Conservation (phyloP, 2,888 invertebrate genomes). For the Tenthredo amoena region DNA sequence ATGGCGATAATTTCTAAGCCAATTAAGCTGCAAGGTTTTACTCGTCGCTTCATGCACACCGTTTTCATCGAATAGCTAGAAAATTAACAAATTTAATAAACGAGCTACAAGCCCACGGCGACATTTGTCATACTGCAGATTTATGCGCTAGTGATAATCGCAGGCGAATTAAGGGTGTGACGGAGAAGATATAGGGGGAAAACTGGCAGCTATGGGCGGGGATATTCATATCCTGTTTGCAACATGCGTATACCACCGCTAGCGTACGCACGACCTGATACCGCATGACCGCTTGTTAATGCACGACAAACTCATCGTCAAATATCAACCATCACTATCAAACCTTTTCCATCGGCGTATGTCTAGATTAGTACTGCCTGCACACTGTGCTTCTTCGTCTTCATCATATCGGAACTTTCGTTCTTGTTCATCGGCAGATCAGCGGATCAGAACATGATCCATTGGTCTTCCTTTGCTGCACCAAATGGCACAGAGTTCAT, state of each 20-base stretch:
- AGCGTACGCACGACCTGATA: slow-evolving; percentile 38
- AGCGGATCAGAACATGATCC: not conserved
- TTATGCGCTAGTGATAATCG: slow-evolving; percentile 1
- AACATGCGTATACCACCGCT: slow-evolving; percentile 21
- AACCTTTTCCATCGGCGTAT: not conserved
- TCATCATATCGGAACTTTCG: not conserved
- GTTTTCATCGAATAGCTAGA: not conserved
- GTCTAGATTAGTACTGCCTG: not conserved
- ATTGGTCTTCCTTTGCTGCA: not conserved
- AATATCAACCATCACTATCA: slow-evolving; percentile 1
- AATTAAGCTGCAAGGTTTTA: too few species aligned
- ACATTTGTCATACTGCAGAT: slow-evolving; percentile 12
- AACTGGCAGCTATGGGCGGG: slow-evolving; percentile 7
- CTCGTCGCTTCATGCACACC: too few species aligned
- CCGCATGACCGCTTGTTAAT: slow-evolving; percentile 23
- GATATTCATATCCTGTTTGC: slow-evolving; percentile 45
- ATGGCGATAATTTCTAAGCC: not conserved
- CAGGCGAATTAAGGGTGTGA: slow-evolving; percentile 38
- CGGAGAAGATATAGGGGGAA: slow-evolving; percentile 1
- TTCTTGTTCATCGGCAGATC: not conserved
- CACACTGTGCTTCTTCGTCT: not conserved
- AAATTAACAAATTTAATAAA: not conserved
- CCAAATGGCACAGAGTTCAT: not conserved
- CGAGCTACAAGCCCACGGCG: not conserved
- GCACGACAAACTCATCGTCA: slow-evolving; percentile 20